These are phyloP conservation scores for Epizoanthus stellaris DNA, from an alignment of 92 coral and sea anemone genomes.

Conservation along the genomic window DNA sequence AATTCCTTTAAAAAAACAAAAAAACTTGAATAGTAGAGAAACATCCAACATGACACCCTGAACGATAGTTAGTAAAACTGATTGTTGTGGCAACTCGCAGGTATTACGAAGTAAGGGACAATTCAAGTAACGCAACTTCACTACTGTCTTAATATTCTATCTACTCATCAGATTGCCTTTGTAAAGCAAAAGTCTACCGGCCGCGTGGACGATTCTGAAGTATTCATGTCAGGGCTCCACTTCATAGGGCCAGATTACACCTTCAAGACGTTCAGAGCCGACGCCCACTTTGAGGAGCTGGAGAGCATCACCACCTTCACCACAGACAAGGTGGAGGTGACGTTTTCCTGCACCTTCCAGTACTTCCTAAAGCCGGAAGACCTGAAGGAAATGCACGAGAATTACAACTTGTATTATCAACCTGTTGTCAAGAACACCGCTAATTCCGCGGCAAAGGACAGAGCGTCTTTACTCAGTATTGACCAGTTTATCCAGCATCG, in stretches of 20 bases:
- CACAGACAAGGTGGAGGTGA: slow-evolving; percentile 64
- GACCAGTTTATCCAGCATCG: slow-evolving; percentile 35
- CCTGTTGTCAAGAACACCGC: slow-evolving; percentile 38
- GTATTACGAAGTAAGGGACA: too few relatives aligned
- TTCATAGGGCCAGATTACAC: slow-evolving; percentile 77
- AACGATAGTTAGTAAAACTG: too few relatives aligned
- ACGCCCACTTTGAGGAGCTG: slow-evolving; percentile 62
- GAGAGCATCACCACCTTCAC: slow-evolving; percentile 56
- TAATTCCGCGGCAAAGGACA: slow-evolving; percentile 32
- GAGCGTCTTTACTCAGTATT: slow-evolving; percentile 18
- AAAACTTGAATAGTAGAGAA: too few relatives aligned
- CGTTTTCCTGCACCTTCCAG: slow-evolving; percentile 68
- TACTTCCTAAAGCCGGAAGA: slow-evolving; percentile 70
- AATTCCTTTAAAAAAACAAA: too few relatives aligned
- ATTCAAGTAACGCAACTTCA: too few relatives aligned
- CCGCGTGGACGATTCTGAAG: slow-evolving; percentile 55
- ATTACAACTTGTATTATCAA: slow-evolving; percentile 62
- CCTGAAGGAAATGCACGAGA: slow-evolving; percentile 67
- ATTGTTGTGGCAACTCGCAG: too few relatives aligned
- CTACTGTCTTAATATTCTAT: not conserved
- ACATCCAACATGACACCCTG: too few relatives aligned
- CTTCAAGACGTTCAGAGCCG: slow-evolving; percentile 68
- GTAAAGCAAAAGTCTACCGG: slow-evolving; percentile 75
- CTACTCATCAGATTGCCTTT: slow-evolving; percentile 49
- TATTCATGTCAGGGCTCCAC: slow-evolving; percentile 59